Percentiles rank a stretch among this genome's conserved stretches.
phyloP scores from a whole-genome alignment of 2,113 vertebrate genomes.

The Seriola aureovittata region DNA sequence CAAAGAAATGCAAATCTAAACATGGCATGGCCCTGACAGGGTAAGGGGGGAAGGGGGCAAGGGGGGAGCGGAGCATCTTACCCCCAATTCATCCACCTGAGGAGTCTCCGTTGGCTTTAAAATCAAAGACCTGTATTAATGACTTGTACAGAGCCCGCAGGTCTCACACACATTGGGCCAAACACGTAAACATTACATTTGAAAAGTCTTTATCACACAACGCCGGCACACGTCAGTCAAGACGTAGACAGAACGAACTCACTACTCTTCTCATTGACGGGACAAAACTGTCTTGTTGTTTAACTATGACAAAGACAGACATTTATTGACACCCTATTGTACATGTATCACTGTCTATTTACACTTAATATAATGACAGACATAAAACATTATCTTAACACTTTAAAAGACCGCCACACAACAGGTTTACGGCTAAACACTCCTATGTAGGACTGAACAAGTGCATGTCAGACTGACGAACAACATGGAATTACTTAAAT shows the following conservation, averaged over 20 bases:
- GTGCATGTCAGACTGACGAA: constrained; percentile 64
- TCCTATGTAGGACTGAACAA: constrained; percentile 50
- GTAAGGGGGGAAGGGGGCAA: not conserved
- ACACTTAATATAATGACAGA: constrained; percentile 49
- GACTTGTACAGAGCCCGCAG: constrained; percentile 67
- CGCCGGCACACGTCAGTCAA: constrained; percentile 47
- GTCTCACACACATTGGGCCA: constrained; percentile 65
- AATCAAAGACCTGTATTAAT: constrained; percentile 89
- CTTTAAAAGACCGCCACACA: constrained; percentile 59
- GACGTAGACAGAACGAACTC: constrained; percentile 74
- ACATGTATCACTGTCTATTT: constrained; percentile 44
- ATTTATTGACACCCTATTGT: constrained; percentile 31
- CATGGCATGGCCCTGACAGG: constrained; percentile 86
- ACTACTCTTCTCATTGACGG: constrained; percentile 62
- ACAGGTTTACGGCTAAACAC: constrained; percentile 66
- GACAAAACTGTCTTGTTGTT: constrained; percentile 60
- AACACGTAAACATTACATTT: constrained; percentile 59
- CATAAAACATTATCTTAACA: constrained; percentile 49
- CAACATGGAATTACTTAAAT: constrained; percentile 61
- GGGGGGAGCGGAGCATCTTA: constrained; percentile 89
- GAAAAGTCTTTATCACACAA: constrained; percentile 56
- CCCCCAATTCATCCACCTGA: constrained; percentile 97
- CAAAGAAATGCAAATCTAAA: constrained; percentile 85
- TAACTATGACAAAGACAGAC: constrained; percentile 63
- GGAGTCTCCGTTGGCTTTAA: constrained; percentile 99